Evolutionary conservation across 2,113 vertebrate genomes (phyloP).

Genomic region (Bungarus multicinctus): DNA sequence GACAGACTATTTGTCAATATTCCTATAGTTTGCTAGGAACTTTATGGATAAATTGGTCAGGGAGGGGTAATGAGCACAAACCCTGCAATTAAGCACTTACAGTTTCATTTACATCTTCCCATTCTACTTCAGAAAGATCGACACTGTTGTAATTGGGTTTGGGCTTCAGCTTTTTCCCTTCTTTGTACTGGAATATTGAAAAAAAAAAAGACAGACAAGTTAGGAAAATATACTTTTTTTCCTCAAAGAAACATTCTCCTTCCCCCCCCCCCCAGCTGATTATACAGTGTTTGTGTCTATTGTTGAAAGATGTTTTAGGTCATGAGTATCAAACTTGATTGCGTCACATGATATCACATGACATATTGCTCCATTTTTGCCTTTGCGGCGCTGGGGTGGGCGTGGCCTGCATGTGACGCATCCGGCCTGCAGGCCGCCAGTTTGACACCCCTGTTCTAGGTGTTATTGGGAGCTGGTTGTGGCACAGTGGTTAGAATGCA

Average conservation of each 20-base stretch:
- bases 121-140: slow-evolving; percentile 91
- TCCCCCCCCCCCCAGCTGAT: background rate
- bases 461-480: no score
- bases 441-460: no score
- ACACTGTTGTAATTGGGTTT: slow-evolving; percentile 97
- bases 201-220: background rate
- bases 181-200: slow-evolving; percentile 78
- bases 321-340: no score
- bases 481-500: no score
- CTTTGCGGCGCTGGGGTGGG: no score
- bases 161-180: slow-evolving; percentile 88
- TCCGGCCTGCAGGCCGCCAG: no score
- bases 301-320: background rate
- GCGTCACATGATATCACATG: no score
- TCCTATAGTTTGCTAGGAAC: background rate
- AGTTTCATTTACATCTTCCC: slow-evolving; percentile 86
- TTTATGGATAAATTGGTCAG: accelerated
- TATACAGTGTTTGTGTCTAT: background rate
- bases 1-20: background rate
- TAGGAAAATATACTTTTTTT: background rate
- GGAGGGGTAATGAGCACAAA: background rate
- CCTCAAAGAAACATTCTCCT: background rate
- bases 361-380: no score
- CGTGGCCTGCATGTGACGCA: no score
- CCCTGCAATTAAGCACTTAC: slow-evolving; percentile 67